Percentiles rank a stretch among this genome's conserved stretches.
These are phyloP conservation scores for Drosophila engyochracea DNA, from an alignment of 2,888 invertebrate genomes.

Conservation along the genomic window DNA sequence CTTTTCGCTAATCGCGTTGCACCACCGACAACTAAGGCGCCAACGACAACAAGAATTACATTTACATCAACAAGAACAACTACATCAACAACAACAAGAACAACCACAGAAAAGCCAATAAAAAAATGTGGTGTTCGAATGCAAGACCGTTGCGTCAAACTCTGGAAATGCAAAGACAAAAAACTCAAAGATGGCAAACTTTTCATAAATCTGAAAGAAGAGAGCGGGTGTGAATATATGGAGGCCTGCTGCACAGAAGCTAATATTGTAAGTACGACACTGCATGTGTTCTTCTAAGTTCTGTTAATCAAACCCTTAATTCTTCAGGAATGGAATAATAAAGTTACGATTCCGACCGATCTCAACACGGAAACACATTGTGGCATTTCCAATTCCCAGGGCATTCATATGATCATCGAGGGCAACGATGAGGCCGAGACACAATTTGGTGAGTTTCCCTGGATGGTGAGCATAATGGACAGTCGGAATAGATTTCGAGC, in stretches of 20 bases:
- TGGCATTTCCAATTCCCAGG: slow-evolving; percentile 20
- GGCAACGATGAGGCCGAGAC: neutral
- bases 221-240: slow-evolving; percentile 14
- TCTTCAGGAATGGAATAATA: no score
- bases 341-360: rapidly evolving
- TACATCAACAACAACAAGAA: slow-evolving; percentile 13
- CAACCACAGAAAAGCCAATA: neutral
- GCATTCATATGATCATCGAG: slow-evolving; percentile 21
- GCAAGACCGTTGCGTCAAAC: neutral
- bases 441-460: slow-evolving; percentile 44
- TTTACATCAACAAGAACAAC: slow-evolving; percentile 18
- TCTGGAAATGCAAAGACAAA: slow-evolving; percentile 8
- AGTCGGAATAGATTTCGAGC: rapidly evolving
- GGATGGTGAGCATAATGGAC: slow-evolving; percentile 29
- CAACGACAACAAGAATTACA: slow-evolving; percentile 2
- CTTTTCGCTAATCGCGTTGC: neutral
- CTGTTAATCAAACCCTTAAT: no score
- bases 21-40: neutral
- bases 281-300: no score
- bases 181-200: neutral
- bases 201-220: neutral
- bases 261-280: slow-evolving; percentile 12
- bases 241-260: slow-evolving; percentile 15
- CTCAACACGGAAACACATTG: neutral
- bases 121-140: neutral